phyloP scores from a whole-genome alignment of 2,113 vertebrate species.

The Agapornis roseicollis region DNA sequence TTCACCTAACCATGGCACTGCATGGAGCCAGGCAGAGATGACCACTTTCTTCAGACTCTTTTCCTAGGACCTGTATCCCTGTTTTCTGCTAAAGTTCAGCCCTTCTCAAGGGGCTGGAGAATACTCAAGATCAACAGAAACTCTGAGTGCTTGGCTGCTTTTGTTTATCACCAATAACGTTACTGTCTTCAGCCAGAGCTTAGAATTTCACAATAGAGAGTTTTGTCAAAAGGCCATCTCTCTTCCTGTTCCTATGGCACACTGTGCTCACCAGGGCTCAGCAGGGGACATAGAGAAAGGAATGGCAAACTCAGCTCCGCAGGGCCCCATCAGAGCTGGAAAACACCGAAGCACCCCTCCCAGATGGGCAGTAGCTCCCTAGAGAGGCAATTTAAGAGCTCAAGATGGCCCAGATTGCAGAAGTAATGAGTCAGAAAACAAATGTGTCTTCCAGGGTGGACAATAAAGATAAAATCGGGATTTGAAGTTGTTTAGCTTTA shows the following conservation, averaged over 20 bases:
- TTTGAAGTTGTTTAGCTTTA: neutral
- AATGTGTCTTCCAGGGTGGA: neutral
- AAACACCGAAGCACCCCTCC: neutral
- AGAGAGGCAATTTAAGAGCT: neutral
- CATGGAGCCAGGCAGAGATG: neutral
- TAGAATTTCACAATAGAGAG: constrained; percentile 4
- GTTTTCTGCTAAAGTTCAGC: neutral
- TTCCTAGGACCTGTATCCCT: neutral
- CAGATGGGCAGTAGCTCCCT: neutral
- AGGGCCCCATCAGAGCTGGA: neutral
- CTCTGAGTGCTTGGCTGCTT: neutral
- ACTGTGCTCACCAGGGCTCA: neutral
- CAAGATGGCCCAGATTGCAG: neutral
- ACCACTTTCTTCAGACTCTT: neutral
- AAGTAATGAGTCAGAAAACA: neutral
- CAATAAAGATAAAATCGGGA: neutral
- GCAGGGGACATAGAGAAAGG: neutral
- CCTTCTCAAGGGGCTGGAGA: neutral
- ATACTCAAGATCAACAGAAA: constrained; percentile 22
- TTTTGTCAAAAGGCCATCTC: neutral
- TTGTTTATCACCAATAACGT: neutral
- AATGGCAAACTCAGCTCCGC: neutral
- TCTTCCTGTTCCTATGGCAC: neutral
- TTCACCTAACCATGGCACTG: neutral
- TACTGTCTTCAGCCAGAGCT: neutral